A percentile compares a stretch with the other conserved stretches of the same genome.
Conservation (phyloP, 2,797 vertebrate genomes). For the Alectoris magna region DNA sequence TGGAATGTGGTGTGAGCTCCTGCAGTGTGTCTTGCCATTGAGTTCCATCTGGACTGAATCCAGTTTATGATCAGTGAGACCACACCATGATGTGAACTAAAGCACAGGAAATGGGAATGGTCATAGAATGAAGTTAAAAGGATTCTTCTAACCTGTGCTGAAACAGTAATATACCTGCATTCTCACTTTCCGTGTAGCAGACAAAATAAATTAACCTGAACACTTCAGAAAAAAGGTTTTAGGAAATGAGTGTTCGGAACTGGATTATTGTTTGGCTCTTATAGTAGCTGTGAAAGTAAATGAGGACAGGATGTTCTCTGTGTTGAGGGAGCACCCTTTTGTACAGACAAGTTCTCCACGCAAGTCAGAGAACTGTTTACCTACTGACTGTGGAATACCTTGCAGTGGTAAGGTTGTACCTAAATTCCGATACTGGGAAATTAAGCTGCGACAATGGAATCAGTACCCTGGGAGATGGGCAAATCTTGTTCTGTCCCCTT, state of each 20-base stretch:
- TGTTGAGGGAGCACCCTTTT: background rate
- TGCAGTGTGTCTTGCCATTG: accelerated
- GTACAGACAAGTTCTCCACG: background rate
- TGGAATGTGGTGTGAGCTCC: background rate
- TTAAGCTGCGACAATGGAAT: background rate
- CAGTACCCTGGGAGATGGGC: background rate
- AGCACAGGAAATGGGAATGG: background rate
- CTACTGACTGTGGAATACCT: background rate
- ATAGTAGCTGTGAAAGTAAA: background rate
- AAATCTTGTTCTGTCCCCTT: background rate
- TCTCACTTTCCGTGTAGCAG: accelerated
- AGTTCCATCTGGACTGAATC: background rate
- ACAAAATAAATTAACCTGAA: accelerated
- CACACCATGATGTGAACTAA: accelerated
- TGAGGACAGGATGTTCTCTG: background rate
- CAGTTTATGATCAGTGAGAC: accelerated
- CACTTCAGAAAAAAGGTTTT: background rate
- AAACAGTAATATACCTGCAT: background rate
- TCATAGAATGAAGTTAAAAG: background rate
- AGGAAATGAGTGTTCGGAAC: background rate
- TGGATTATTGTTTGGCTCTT: background rate
- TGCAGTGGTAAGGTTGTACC: background rate
- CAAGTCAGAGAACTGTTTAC: background rate
- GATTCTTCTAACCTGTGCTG: background rate
- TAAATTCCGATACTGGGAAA: background rate